A percentile compares a stretch with the other conserved stretches of the same genome.
phyloP scores from a whole-genome alignment of 2,797 vertebrate genomes.

The Propithecus perrieri region DNA sequence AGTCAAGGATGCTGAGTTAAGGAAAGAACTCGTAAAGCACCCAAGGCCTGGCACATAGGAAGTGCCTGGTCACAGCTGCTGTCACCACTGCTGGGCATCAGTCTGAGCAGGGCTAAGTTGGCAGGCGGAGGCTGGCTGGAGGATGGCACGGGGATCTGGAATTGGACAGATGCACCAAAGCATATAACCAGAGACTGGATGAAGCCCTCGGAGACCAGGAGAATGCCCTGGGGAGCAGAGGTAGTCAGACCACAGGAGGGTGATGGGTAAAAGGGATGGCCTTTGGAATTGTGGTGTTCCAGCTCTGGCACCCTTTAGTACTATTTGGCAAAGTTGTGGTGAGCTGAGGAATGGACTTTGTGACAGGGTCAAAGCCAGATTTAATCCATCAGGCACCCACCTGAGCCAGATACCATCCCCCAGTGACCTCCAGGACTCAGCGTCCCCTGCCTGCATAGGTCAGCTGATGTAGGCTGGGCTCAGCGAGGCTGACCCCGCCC shows the following conservation, averaged over 20 bases:
- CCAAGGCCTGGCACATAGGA: not conserved
- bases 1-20: not conserved
- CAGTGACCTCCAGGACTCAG: not conserved
- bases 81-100: not conserved
- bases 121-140: not conserved
- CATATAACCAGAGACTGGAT: not conserved
- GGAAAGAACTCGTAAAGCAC: not conserved
- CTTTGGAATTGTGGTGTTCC: not conserved
- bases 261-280: not conserved
- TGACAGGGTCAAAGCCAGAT: not conserved
- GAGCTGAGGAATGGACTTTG: not conserved
- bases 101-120: not conserved
- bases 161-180: not conserved
- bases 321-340: not conserved
- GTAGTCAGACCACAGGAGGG: not conserved
- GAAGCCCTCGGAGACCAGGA: not conserved
- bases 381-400: not conserved
- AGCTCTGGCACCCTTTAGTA: not conserved
- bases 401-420: not conserved
- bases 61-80: not conserved
- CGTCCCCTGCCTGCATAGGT: not conserved
- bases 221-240: not conserved
- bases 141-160: not conserved
- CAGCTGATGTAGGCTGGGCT: not conserved
- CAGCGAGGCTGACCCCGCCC: not conserved